Evolutionary conservation across 2,113 vertebrate genomes (phyloP).

Genomic region (Engraulis encrasicolus): DNA sequence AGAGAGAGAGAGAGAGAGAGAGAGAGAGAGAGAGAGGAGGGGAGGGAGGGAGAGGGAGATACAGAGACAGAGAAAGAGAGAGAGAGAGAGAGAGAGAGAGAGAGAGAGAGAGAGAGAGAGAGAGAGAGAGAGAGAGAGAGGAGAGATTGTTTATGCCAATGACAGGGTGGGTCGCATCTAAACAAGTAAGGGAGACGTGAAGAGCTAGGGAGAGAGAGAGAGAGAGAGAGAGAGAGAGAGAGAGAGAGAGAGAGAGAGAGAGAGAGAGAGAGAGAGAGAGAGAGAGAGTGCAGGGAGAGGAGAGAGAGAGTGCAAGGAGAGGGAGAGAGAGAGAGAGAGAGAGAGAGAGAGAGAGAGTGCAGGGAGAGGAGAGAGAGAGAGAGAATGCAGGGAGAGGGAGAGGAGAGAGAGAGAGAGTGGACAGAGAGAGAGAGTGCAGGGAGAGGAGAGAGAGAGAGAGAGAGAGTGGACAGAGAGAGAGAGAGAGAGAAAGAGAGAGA

Average conservation of each 20-base stretch:
- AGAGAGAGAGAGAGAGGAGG: not conserved
- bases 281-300: not conserved
- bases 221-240: not conserved
- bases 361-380: too few species aligned
- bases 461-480: too few species aligned
- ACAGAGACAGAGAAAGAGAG: constrained; percentile 23
- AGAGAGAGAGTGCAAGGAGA: too few species aligned
- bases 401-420: too few species aligned
- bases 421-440: too few species aligned
- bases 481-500: too few species aligned
- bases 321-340: too few species aligned
- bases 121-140: not conserved
- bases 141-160: not conserved
- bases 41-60: not conserved
- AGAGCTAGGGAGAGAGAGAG: not conserved
- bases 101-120: constrained; percentile 39
- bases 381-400: too few species aligned
- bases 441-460: too few species aligned
- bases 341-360: not conserved
- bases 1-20: not conserved
- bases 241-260: not conserved
- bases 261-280: not conserved
- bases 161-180: not conserved
- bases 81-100: constrained; percentile 40
- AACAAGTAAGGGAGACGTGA: too few species aligned